Evolutionary conservation across 92 coral and sea anemone genomes (phyloP).

Genomic region (Phenganax subtilis): DNA sequence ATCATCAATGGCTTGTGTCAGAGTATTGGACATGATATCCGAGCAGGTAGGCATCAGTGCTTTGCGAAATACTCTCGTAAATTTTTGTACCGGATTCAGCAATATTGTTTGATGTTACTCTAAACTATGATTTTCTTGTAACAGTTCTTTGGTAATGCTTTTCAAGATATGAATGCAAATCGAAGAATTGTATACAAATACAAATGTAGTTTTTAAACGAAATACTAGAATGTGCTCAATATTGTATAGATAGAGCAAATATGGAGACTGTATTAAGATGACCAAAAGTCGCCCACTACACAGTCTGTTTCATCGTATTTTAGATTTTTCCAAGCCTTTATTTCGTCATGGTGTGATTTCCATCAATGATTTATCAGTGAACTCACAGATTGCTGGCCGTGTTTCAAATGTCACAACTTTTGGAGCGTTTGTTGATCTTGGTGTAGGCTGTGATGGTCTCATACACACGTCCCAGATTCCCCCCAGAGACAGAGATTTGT

Average conservation of each 20-base stretch:
- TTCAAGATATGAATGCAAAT: too few relatives aligned
- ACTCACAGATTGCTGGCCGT: slow-evolving; percentile 69
- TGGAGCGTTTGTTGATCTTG: slow-evolving; percentile 97
- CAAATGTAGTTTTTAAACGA: too few relatives aligned
- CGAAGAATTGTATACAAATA: too few relatives aligned
- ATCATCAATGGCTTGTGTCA: slow-evolving; percentile 76
- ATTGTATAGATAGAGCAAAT: too few relatives aligned
- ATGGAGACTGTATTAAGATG: too few relatives aligned
- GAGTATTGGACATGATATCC: slow-evolving; percentile 72
- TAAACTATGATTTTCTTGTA: too few relatives aligned
- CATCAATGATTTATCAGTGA: slow-evolving; percentile 59
- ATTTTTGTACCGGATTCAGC: too few relatives aligned
- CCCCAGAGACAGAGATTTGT: slow-evolving; percentile 29
- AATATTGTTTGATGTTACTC: too few relatives aligned
- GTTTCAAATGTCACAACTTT: slow-evolving; percentile 86
- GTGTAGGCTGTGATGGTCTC: slow-evolving; percentile 76
- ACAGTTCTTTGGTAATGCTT: too few relatives aligned
- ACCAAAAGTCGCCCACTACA: too few relatives aligned
- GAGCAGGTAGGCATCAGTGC: slow-evolving; percentile 59
- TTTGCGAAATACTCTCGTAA: too few relatives aligned
- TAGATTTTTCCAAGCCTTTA: slow-evolving; percentile 83
- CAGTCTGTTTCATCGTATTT: neutral
- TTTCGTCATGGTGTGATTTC: slow-evolving; percentile 73
- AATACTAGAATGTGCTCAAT: too few relatives aligned
- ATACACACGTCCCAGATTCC: slow-evolving; percentile 65